Percentiles rank a stretch among this genome's conserved stretches.
Evolutionary conservation across 2,888 invertebrate genomes (phyloP).

Genomic region (Drosophila basisetae): DNA sequence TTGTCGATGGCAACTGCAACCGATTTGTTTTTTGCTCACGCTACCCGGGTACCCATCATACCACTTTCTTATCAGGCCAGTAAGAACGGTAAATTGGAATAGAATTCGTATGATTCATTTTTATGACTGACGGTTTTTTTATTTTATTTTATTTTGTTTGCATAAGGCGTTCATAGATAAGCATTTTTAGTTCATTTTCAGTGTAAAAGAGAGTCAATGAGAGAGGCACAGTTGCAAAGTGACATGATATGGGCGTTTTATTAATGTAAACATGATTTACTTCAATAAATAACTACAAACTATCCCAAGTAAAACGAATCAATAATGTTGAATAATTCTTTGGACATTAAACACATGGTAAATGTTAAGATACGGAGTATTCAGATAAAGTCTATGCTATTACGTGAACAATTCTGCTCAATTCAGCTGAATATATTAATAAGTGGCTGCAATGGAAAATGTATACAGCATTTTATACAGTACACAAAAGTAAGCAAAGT

Average conservation of each 20-base stretch:
- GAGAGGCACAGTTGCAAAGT: background rate
- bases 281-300: background rate
- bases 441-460: too few species aligned
- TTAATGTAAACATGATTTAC: background rate
- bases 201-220: background rate
- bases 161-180: conserved; percentile 34
- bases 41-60: conserved; percentile 3
- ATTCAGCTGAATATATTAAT: background rate
- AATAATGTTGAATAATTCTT: background rate
- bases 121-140: conserved; percentile 4
- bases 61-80: conserved; percentile 48
- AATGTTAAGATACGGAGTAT: background rate
- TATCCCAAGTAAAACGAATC: background rate
- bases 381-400: background rate
- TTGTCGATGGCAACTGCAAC: conserved; percentile 14
- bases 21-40: background rate
- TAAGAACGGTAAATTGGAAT: conserved; percentile 6
- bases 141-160: conserved; percentile 6
- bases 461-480: background rate
- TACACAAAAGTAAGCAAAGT: background rate
- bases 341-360: background rate
- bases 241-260: background rate
- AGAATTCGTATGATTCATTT: conserved; percentile 56
- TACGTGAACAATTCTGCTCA: background rate
- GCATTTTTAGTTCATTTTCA: background rate